phyloP scores from a whole-genome alignment of 2,888 invertebrate genomes.

The Smittia aterrima region DNA sequence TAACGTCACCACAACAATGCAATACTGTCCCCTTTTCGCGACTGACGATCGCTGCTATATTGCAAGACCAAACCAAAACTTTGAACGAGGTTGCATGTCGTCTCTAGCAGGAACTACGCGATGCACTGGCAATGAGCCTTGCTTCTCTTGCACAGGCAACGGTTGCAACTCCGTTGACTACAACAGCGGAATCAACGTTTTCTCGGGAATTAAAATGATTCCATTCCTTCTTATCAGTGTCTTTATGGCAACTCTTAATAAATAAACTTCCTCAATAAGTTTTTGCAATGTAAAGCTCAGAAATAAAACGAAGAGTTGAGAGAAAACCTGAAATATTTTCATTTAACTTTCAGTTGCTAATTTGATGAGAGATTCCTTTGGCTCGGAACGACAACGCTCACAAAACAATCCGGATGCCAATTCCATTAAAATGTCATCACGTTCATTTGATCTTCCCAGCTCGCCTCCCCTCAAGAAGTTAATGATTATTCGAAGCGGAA shows the following conservation, averaged over 20 bases:
- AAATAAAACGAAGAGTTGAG: constrained; percentile 3
- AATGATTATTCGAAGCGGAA: constrained; percentile 40
- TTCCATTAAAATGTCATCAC: constrained; percentile 40
- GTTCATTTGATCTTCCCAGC: constrained; percentile 39
- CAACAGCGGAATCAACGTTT: background rate
- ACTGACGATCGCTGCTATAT: constrained; percentile 11
- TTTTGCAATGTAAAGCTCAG: background rate
- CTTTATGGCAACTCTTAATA: background rate
- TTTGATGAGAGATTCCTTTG: background rate
- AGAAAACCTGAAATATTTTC: background rate
- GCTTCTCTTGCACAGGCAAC: background rate
- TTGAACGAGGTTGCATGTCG: constrained; percentile 23
- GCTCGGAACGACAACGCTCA: background rate
- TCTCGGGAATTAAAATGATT: background rate
- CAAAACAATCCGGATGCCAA: constrained; percentile 30
- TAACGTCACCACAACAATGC: background rate
- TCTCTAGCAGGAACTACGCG: background rate
- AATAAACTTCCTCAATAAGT: background rate
- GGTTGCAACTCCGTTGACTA: constrained; percentile 13
- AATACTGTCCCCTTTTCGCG: background rate
- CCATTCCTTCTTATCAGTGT: background rate
- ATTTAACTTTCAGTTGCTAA: background rate
- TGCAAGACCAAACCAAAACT: background rate
- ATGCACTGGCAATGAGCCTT: background rate
- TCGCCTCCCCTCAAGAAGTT: constrained; percentile 1